phyloP scores from a whole-genome alignment of 2,888 invertebrate species.

The Zhengitettix transpicula region DNA sequence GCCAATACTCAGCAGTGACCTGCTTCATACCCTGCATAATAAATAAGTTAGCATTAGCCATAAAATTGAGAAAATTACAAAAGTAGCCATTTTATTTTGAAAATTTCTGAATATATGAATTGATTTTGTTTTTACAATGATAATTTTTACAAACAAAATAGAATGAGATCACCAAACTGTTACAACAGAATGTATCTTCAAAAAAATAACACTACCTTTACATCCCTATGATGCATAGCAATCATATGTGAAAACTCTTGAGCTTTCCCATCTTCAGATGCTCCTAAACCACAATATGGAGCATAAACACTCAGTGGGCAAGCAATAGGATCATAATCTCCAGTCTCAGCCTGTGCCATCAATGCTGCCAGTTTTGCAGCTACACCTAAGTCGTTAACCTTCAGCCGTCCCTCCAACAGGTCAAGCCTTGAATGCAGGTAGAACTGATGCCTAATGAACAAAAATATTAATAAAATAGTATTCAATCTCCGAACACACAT shows the following conservation, averaged over 20 bases:
- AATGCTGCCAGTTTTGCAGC: constrained; percentile 57
- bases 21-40: constrained; percentile 42
- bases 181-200: no score
- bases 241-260: constrained; percentile 44
- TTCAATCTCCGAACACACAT: no score
- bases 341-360: constrained; percentile 57
- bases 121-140: background rate
- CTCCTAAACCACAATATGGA: constrained; percentile 42
- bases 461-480: no score
- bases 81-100: background rate
- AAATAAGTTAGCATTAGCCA: background rate
- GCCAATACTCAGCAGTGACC: constrained; percentile 68
- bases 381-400: constrained; percentile 49
- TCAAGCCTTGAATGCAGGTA: constrained; percentile 70
- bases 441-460: constrained; percentile 49
- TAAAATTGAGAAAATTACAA: background rate
- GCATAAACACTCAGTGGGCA: background rate
- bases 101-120: background rate
- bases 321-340: constrained; percentile 43
- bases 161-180: no score
- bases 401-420: constrained; percentile 52
- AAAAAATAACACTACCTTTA: constrained; percentile 22
- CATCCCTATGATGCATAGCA: constrained; percentile 43
- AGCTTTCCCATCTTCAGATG: constrained; percentile 33
- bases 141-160: no score